Percentiles rank a stretch among this genome's conserved stretches.
Evolutionary conservation across 2,797 vertebrate genomes (phyloP).

Genomic region (Pelodytes ibericus): DNA sequence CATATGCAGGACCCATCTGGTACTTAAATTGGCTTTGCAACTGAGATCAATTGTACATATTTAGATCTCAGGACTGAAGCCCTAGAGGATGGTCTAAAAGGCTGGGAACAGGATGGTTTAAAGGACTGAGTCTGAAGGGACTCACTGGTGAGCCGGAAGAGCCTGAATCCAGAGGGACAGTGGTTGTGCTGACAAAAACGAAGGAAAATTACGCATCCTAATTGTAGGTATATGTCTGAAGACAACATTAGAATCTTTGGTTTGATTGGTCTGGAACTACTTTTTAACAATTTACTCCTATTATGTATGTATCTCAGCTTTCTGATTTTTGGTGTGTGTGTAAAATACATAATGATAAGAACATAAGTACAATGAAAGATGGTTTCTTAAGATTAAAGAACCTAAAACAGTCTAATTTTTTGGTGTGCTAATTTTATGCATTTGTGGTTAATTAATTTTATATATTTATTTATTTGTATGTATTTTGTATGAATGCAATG

Average conservation of each 20-base stretch:
- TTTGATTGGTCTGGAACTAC: constrained; percentile 29
- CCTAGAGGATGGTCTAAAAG: background rate
- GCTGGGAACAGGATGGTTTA: background rate
- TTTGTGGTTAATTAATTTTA: no score
- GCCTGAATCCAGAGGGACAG: background rate
- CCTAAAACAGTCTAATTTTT: no score
- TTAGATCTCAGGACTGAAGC: background rate
- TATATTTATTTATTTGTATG: no score
- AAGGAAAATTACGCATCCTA: background rate
- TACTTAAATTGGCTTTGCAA: background rate
- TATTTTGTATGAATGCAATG: no score
- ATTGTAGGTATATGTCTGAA: background rate
- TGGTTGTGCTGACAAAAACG: background rate
- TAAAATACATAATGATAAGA: constrained; percentile 7
- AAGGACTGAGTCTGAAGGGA: background rate
- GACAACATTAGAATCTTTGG: background rate
- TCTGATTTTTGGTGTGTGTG: background rate
- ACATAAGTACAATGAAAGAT: background rate
- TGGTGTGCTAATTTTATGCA: no score
- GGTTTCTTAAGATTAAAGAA: background rate
- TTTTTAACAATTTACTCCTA: constrained; percentile 1
- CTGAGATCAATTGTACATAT: background rate
- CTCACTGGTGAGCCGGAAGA: background rate
- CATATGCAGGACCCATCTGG: background rate
- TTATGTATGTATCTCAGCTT: background rate